These are phyloP conservation scores for Equus przewalskii DNA, from an alignment of 2,113 vertebrate genomes.

Conservation along the genomic window DNA sequence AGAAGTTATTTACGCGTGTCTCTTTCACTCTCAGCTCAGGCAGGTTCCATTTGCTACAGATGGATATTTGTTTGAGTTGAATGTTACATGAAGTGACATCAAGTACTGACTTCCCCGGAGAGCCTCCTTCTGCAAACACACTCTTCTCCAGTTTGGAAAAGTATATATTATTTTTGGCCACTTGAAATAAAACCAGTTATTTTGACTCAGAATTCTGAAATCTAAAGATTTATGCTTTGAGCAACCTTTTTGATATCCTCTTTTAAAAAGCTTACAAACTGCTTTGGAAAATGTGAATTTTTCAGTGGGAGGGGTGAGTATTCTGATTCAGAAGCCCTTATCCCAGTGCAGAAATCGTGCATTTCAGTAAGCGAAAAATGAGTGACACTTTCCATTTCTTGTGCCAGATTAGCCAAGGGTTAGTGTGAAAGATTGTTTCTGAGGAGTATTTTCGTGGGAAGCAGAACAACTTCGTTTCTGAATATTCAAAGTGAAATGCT, in stretches of 20 bases:
- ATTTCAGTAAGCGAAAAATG: slow-evolving; percentile 63
- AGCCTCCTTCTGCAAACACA: neutral
- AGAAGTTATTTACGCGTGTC: neutral
- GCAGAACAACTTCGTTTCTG: slow-evolving; percentile 24
- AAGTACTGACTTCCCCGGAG: neutral
- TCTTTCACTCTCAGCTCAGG: neutral
- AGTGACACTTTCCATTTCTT: slow-evolving; percentile 64
- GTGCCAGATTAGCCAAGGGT: slow-evolving; percentile 21
- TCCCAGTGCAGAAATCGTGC: slow-evolving; percentile 4
- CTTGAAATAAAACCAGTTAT: slow-evolving; percentile 38
- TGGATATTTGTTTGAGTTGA: neutral
- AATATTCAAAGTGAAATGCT: slow-evolving; percentile 68
- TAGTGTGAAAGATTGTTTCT: slow-evolving; percentile 53
- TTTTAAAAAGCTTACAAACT: slow-evolving; percentile 59
- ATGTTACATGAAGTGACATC: neutral
- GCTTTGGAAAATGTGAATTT: slow-evolving; percentile 3
- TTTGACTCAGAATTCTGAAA: slow-evolving; percentile 39
- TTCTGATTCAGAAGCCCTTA: slow-evolving; percentile 39
- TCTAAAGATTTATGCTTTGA: neutral
- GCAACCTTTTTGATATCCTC: neutral
- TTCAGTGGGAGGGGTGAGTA: neutral
- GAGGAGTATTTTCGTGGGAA: slow-evolving; percentile 59
- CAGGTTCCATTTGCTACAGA: neutral
- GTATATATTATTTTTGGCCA: neutral
- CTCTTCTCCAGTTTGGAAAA: neutral